These are phyloP conservation scores for Aphelocoma californica DNA, from an alignment of 2,797 vertebrate species.

Conservation along the genomic window DNA sequence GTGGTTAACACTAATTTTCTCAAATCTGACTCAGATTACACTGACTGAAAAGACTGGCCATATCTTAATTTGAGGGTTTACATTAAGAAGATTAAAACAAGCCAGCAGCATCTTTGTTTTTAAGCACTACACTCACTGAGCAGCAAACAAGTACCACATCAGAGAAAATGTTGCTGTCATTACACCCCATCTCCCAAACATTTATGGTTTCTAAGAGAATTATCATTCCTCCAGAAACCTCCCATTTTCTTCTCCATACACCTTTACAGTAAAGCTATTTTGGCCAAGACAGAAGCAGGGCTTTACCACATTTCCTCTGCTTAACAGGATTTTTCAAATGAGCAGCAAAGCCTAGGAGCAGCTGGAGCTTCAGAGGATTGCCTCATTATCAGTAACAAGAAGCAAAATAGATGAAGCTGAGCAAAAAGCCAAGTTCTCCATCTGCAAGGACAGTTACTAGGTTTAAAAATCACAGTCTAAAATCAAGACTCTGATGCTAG, in stretches of 20 bases:
- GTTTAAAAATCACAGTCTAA: neutral
- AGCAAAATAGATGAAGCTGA: neutral
- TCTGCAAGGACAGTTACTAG: neutral
- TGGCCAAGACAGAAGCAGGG: neutral
- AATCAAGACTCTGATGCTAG: neutral
- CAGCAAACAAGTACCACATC: neutral
- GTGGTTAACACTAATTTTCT: neutral
- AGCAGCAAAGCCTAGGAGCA: neutral
- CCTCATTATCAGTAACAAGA: neutral
- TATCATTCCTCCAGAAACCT: neutral
- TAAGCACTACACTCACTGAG: neutral
- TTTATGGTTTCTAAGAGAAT: neutral
- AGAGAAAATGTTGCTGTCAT: neutral
- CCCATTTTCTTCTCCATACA: neutral
- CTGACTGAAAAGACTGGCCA: neutral
- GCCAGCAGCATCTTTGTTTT: neutral
- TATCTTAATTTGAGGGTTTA: conserved; percentile 32
- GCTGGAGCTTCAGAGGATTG: neutral
- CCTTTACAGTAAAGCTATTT: neutral
- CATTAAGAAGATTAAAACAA: conserved; percentile 15
- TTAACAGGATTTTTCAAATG: conserved; percentile 1
- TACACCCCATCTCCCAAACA: neutral
- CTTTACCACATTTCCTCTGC: neutral
- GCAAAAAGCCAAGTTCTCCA: neutral
- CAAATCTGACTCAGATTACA: neutral